A percentile compares a stretch with the other conserved stretches of the same genome.
These are phyloP conservation scores for Tricholaema leucomelas DNA, from an alignment of 2,113 vertebrate genomes.

Conservation along the genomic window DNA sequence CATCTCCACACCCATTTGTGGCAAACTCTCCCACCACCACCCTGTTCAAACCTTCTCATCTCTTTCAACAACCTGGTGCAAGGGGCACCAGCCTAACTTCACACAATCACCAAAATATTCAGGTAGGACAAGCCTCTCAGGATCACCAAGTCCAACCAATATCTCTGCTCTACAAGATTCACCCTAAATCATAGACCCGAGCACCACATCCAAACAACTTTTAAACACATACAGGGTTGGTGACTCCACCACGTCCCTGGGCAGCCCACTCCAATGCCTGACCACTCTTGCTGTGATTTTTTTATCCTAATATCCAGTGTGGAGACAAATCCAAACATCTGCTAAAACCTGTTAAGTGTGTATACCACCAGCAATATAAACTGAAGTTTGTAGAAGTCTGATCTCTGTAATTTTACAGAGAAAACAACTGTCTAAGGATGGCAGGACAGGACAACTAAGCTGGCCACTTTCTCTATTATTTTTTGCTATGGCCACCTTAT, in stretches of 20 bases:
- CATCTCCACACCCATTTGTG: fast-evolving
- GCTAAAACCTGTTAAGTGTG: neutral
- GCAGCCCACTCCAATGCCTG: too few relatives aligned
- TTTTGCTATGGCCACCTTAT: neutral
- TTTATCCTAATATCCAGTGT: too few relatives aligned
- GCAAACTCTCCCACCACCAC: fast-evolving
- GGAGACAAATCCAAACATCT: neutral
- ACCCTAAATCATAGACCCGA: too few relatives aligned
- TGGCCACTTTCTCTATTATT: neutral
- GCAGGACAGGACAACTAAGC: neutral
- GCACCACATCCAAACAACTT: too few relatives aligned
- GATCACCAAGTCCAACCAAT: too few relatives aligned
- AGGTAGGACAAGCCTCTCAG: too few relatives aligned
- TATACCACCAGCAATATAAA: neutral
- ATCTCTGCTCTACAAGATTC: too few relatives aligned
- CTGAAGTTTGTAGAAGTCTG: fast-evolving
- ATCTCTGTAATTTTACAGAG: neutral
- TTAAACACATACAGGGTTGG: too few relatives aligned
- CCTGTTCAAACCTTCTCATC: neutral
- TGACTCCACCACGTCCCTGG: too few relatives aligned
- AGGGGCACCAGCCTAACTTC: neutral
- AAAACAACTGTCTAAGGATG: neutral
- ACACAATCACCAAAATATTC: too few relatives aligned
- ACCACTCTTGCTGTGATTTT: too few relatives aligned
- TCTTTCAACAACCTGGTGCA: neutral